phyloP scores from a whole-genome alignment of 2,113 vertebrate genomes.

The Cephalophus harveyi region DNA sequence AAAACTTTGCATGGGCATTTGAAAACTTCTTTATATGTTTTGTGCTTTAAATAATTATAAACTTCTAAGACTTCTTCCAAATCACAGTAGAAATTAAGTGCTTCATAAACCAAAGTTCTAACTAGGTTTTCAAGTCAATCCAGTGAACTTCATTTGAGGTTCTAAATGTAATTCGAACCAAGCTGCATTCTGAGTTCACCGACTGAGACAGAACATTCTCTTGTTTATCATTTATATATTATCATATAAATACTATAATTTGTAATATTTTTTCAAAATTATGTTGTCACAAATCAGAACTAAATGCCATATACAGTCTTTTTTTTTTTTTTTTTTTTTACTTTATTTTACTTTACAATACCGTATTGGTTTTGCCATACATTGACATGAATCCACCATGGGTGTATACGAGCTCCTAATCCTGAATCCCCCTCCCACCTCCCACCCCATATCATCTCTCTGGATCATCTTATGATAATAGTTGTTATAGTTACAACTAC shows the following conservation, averaged over 20 bases:
- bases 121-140: background rate
- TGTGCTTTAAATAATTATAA: background rate
- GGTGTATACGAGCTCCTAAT: too few species aligned
- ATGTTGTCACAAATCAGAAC: background rate
- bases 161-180: background rate
- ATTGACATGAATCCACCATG: too few species aligned
- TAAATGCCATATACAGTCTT: background rate
- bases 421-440: too few species aligned
- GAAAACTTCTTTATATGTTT: background rate
- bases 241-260: background rate
- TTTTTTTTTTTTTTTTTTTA: too few species aligned
- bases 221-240: background rate
- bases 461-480: slow-evolving; percentile 22
- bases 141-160: background rate
- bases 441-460: too few species aligned
- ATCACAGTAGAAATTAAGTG: background rate
- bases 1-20: background rate
- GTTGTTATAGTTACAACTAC: background rate
- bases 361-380: too few species aligned
- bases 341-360: too few species aligned
- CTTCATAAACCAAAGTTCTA: background rate
- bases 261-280: slow-evolving; percentile 26
- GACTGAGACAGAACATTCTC: background rate
- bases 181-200: background rate
- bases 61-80: background rate